Evolutionary conservation across 1,140 invertebrate species (phyloP).

Genomic region (Hirudo medicinalis): DNA sequence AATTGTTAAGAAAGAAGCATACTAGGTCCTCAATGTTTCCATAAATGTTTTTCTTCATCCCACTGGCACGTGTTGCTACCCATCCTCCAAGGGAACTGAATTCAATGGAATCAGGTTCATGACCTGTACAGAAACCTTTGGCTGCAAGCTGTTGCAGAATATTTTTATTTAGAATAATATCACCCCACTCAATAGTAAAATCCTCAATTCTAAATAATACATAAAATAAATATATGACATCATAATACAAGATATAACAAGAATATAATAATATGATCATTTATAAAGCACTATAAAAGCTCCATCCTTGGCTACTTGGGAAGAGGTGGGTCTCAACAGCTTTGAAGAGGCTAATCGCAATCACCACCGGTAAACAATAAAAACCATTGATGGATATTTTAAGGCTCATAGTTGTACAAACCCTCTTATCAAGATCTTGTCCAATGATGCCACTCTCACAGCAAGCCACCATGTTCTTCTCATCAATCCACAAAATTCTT

Average conservation of each 20-base stretch:
- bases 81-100: slow-evolving; percentile 91
- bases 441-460: slow-evolving; percentile 81
- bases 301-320: too few species aligned
- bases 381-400: too few species aligned
- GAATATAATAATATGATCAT: too few species aligned
- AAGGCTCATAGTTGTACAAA: slow-evolving; percentile 22
- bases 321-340: too few species aligned
- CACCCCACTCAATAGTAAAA: slow-evolving; percentile 23
- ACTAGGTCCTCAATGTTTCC: slow-evolving; percentile 89
- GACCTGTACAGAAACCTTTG: slow-evolving; percentile 48
- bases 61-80: slow-evolving; percentile 92
- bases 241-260: background rate
- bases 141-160: slow-evolving; percentile 31
- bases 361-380: too few species aligned
- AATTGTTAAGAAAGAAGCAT: slow-evolving; percentile 18
- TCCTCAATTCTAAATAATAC: background rate
- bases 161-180: too few species aligned
- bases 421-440: slow-evolving; percentile 55
- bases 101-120: slow-evolving; percentile 95
- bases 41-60: slow-evolving; percentile 98
- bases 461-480: slow-evolving; percentile 68
- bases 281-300: too few species aligned
- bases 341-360: too few species aligned
- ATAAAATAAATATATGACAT: slow-evolving; percentile 11
- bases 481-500: slow-evolving; percentile 80